Conservation (phyloP, 2,113 vertebrate genomes). For the Rhea americana region DNA sequence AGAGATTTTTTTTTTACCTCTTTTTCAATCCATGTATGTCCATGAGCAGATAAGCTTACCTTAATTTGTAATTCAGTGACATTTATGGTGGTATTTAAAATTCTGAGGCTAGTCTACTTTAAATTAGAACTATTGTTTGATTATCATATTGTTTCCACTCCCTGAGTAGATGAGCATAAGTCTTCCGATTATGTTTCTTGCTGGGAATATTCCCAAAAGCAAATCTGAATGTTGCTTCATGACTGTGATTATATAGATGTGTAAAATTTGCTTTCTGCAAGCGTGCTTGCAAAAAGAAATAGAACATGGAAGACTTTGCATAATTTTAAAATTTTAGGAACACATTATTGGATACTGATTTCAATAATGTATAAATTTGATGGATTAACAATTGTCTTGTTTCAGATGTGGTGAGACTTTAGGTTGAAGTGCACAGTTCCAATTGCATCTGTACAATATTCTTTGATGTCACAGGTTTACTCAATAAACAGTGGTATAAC, state of each 20-base stretch:
- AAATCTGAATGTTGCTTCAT: constrained; percentile 60
- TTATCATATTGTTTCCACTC: constrained; percentile 24
- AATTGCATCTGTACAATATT: background rate
- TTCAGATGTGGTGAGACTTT: background rate
- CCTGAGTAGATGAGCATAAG: background rate
- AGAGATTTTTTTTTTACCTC: background rate
- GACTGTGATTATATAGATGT: constrained; percentile 36
- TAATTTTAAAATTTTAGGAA: background rate
- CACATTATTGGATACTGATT: background rate
- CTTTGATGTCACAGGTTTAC: background rate
- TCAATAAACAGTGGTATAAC: background rate
- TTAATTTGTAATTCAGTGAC: constrained; percentile 36
- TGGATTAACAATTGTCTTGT: background rate
- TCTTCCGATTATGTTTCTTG: constrained; percentile 28
- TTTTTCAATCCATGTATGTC: background rate
- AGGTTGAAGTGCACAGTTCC: background rate
- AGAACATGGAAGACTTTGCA: background rate
- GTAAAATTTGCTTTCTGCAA: constrained; percentile 36
- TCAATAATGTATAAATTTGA: background rate
- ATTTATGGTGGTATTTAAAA: constrained; percentile 48
- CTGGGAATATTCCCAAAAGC: constrained; percentile 39
- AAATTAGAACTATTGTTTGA: constrained; percentile 19
- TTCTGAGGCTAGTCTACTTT: constrained; percentile 7
- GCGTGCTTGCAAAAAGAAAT: background rate
- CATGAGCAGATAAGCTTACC: constrained; percentile 18